Conservation (phyloP, 1,140 invertebrate genomes). For the Sminthurides bifidus region DNA sequence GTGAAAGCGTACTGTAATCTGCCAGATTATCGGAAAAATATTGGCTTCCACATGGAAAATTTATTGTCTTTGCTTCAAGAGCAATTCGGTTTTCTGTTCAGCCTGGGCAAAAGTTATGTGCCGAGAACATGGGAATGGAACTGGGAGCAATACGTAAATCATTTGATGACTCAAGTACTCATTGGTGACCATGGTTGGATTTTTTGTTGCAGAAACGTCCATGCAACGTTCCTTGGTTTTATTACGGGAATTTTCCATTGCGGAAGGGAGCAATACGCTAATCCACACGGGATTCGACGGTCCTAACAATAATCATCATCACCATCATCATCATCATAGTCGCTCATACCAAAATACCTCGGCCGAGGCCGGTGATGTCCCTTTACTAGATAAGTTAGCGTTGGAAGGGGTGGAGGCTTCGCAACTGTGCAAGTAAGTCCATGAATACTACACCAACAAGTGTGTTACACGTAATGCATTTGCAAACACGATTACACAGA, state of each 20-base stretch:
- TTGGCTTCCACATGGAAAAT: no score
- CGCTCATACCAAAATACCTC: constrained; percentile 18
- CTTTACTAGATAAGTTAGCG: constrained; percentile 24
- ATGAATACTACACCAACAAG: background rate
- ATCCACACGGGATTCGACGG: constrained; percentile 31
- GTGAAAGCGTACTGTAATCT: no score
- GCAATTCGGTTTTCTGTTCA: no score
- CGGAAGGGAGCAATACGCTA: constrained; percentile 29
- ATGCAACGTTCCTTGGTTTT: constrained; percentile 29
- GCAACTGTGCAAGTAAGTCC: constrained; percentile 31
- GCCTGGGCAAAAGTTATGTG: no score
- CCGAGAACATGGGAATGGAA: no score
- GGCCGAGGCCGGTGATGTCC: constrained; percentile 16
- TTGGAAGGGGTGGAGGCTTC: constrained; percentile 31
- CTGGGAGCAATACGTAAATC: no score
- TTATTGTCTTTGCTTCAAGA: no score
- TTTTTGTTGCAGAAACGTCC: constrained; percentile 24
- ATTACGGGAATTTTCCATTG: constrained; percentile 29
- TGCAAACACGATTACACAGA: no score
- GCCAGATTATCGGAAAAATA: no score
- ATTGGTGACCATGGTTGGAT: background rate
- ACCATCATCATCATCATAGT: constrained; percentile 15
- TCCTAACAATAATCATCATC: constrained; percentile 18
- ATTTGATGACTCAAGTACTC: no score
- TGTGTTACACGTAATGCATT: background rate